Base-by-base conservation (phyloP, 2,888 invertebrate species). In the Escarpia spicata region DNA sequence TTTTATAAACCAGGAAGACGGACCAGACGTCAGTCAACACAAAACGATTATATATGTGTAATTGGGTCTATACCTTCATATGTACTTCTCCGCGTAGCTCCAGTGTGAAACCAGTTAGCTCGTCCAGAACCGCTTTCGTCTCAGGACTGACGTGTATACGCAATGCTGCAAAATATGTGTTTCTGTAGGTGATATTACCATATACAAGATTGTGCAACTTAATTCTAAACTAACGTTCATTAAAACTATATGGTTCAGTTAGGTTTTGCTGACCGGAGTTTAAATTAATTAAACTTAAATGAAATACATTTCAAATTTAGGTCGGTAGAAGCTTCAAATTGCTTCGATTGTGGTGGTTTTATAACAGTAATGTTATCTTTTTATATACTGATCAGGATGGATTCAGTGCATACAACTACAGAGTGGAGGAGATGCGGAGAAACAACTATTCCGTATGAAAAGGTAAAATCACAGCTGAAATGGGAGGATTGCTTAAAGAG, bases 101-200 rank as follows among this genome's bases (percentile, higher is more conserved):
- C 43, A 95, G 94, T 31, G 94, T 93, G 92, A 94, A 96, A 0
- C 95, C 95, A 19, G 95, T 95, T 10, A 95, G 93, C 58, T 94
- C 92, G 90, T 95, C 95, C 90, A 96, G 93, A 1, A 94, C 90
- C 0, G 8, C 26, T 91, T 95, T 95, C 93, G 95, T 95, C 92
- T 95, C 94, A n/a, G 95, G 95, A 92, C 95, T 95, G 12, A 96
- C 95, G 92, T 96, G 96, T 19, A 96, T 95, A 43, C 95, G 93
- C 37, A 95, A 92, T 3, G 96, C 96, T 95, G 92, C 15, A 93
- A 91, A 44, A 92, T n/a, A 92, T 19, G 12, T 26, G 19, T 31
- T 31, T 31, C 15, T 4, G n/a, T 31, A 26, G 15, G 6, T 31
- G 31, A 31, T 15, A 31, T 43, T 91, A 44, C 37, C 8, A 8